Base-by-base conservation (phyloP, 2,888 invertebrate genomes). In the Clivina fossor region DNA sequence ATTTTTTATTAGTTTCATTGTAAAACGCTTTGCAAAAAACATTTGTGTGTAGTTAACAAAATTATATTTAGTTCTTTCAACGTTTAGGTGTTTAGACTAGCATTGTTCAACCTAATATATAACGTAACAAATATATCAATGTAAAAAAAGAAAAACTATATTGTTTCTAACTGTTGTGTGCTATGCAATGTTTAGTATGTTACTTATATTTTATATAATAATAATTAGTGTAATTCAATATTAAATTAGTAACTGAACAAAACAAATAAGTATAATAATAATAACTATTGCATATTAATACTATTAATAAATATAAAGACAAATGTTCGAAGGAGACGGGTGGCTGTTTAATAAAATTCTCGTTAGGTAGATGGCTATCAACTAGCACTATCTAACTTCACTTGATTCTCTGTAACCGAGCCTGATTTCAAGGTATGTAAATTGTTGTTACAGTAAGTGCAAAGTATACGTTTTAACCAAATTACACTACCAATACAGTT, bases 81-180 rank as follows among this genome's bases (percentile, higher is more conserved):
- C 53, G 53, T 53, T 53, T 53, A 53, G 53, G 53, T 53, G 53
- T 53, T 44, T 53, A 53, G 53, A 37, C 18, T 44, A 37, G 41
- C 26, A 13, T 53, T 53, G 44, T 53, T 49, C 38, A 38, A 3
- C 11, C n/a, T 8, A 3, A 2, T 3, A 30, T 11, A 7, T 49
- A 49, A 49, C 20, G 8, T 49, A 40, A 30, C 4, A 11, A n/a
- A 30, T 9, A 11, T 30, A 9, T 33, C 33, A 40, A 38, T 50
- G 41, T 38, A 49, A 38, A n/a, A 37, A 49, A 15, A 48, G 24
- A 37, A 24, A 16, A 49, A 49, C 37, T 48, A 49, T 11, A 35
- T 49, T 19, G 49, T 49, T 49, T 49, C 38, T 49, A 38, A 49
- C 20, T 38, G 49, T 40, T 49, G 49, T 49, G 19, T 48, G 48